Evolutionary conservation across 2,113 vertebrate species (phyloP).

Genomic region (Alouatta palliata): DNA sequence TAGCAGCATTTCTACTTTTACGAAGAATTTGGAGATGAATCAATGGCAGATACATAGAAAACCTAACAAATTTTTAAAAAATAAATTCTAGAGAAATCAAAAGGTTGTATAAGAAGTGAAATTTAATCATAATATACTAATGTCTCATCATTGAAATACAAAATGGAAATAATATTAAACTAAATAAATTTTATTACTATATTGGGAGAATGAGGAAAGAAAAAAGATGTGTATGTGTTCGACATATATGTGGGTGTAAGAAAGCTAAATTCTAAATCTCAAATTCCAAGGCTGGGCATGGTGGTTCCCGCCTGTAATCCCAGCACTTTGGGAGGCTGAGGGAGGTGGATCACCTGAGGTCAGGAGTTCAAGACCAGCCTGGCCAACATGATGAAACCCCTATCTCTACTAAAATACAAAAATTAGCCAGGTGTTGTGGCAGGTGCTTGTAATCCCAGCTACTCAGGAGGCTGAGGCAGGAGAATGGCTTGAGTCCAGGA

Average conservation of each 20-base stretch:
- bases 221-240: not conserved
- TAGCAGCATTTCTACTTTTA: conserved; percentile 14
- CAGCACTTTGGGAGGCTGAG: not conserved
- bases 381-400: not conserved
- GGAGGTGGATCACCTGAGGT: not conserved
- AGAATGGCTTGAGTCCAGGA: not conserved
- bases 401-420: not conserved
- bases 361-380: not conserved
- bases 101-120: not conserved
- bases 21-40: not conserved
- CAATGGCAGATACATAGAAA: not conserved
- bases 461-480: not conserved
- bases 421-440: not conserved
- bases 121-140: not conserved
- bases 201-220: not conserved
- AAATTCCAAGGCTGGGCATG: not conserved
- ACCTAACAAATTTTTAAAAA: not conserved
- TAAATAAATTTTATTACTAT: not conserved
- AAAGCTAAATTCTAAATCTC: not conserved
- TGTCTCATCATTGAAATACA: not conserved
- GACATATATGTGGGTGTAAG: not conserved
- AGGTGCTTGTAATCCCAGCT: not conserved
- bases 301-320: not conserved
- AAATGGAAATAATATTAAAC: not conserved
- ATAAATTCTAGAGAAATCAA: not conserved